These are phyloP conservation scores for Slavum lentiscoides DNA, from an alignment of 2,888 invertebrate genomes.

Conservation along the genomic window DNA sequence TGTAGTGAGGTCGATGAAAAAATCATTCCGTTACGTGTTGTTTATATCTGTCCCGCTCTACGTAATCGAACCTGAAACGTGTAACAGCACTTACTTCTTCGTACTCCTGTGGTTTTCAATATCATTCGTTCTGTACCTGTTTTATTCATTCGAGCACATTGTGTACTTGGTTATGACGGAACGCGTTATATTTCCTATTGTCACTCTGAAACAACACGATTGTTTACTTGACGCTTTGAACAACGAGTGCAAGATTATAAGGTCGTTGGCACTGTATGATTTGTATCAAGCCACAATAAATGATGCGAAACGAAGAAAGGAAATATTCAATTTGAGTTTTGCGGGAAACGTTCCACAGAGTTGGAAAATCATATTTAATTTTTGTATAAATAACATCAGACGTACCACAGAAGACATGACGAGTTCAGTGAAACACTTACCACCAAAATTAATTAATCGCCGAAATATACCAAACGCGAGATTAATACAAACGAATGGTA, in stretches of 20 bases:
- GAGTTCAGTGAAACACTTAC: conserved; percentile 26
- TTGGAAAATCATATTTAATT: conserved; percentile 53
- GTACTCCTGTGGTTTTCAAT: conserved; percentile 23
- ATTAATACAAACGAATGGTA: conserved; percentile 28
- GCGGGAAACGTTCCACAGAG: conserved; percentile 45
- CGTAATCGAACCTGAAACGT: not conserved
- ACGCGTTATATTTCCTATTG: conserved; percentile 36
- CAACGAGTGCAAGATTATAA: conserved; percentile 28
- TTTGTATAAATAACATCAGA: conserved; percentile 40
- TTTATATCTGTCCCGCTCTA: conserved; percentile 20
- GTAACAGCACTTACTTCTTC: conserved; percentile 17
- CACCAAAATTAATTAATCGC: conserved; percentile 2
- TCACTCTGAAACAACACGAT: conserved; percentile 17
- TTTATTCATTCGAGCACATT: conserved; percentile 34
- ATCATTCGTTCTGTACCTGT: conserved; percentile 20
- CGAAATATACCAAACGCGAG: conserved; percentile 28
- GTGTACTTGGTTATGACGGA: conserved; percentile 41
- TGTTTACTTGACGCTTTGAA: conserved; percentile 33
- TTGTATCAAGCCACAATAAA: conserved; percentile 43
- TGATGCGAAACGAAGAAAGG: conserved; percentile 47
- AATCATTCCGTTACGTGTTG: conserved; percentile 19
- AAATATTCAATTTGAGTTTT: conserved; percentile 54
- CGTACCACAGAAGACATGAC: conserved; percentile 37
- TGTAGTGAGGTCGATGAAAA: conserved; percentile 12
- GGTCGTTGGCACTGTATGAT: conserved; percentile 41